These are phyloP conservation scores for Thecocarcelia acutangulata DNA, from an alignment of 2,888 invertebrate genomes.

Conservation along the genomic window DNA sequence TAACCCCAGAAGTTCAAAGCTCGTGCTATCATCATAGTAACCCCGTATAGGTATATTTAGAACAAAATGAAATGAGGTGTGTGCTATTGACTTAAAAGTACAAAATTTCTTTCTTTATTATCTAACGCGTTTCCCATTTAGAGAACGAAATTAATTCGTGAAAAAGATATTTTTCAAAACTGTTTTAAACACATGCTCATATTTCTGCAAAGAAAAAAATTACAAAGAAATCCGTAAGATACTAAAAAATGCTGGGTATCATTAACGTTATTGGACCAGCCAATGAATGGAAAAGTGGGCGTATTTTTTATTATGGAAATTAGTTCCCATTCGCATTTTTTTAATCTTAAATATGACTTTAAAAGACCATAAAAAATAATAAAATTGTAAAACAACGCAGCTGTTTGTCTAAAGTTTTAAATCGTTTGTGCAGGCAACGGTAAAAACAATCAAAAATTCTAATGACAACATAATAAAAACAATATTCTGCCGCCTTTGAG, in stretches of 20 bases:
- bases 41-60: too few relatives aligned
- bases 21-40: too few relatives aligned
- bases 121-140: too few relatives aligned
- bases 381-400: conserved; percentile 64
- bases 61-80: too few relatives aligned
- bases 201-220: conserved; percentile 24
- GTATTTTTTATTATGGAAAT: conserved; percentile 63
- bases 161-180: too few relatives aligned
- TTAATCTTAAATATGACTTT: conserved; percentile 56
- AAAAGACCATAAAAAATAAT: conserved; percentile 62
- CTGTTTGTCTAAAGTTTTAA: conserved; percentile 53
- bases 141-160: too few relatives aligned
- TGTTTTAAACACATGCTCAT: conserved; percentile 33
- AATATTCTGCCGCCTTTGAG: conserved; percentile 37
- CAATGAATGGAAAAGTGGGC: conserved; percentile 53
- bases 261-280: conserved; percentile 32
- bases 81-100: neutral
- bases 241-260: neutral
- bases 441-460: conserved; percentile 62
- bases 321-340: conserved; percentile 34
- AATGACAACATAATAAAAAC: conserved; percentile 63
- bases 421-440: neutral
- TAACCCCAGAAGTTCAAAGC: too few relatives aligned
- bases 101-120: too few relatives aligned
- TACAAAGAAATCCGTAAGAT: neutral